Percentiles rank a stretch among this genome's conserved stretches.
Evolutionary conservation across 2,888 invertebrate species (phyloP).

Genomic region (Bursaphelenchus okinawaensis): DNA sequence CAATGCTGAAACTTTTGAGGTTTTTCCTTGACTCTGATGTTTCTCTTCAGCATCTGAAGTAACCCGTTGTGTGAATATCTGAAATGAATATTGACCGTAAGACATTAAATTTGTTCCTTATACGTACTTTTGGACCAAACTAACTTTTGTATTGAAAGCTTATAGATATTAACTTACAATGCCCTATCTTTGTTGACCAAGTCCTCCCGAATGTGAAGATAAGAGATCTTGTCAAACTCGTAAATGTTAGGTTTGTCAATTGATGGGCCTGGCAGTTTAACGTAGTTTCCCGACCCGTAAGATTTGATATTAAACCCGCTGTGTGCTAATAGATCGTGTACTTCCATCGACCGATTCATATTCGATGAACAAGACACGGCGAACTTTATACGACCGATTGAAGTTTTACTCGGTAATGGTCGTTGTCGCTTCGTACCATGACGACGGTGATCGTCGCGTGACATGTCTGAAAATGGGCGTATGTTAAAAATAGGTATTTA

Average conservation of each 20-base stretch:
- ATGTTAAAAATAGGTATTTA: no score
- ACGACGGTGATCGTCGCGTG: not conserved
- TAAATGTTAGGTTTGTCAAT: constrained; percentile 88
- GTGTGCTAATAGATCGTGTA: constrained; percentile 79
- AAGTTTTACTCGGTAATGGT: constrained; percentile 4
- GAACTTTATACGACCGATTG: constrained; percentile 59
- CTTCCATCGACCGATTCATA: constrained; percentile 99
- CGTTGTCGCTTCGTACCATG: not conserved
- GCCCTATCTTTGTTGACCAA: constrained; percentile 35
- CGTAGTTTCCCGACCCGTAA: constrained; percentile 64
- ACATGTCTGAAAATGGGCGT: no score
- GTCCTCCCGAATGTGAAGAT: constrained; percentile 81
- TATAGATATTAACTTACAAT: constrained; percentile 33
- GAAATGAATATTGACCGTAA: constrained; percentile 8
- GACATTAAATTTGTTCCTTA: not conserved
- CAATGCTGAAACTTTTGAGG: constrained; percentile 90
- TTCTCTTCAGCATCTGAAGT: constrained; percentile 93
- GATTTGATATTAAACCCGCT: constrained; percentile 80
- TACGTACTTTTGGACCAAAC: not conserved
- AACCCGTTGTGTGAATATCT: constrained; percentile 92
- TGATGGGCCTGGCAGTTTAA: constrained; percentile 89
- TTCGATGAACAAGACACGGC: constrained; percentile 98
- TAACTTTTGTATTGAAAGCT: no score
- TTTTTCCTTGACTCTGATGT: constrained; percentile 82
- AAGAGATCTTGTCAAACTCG: constrained; percentile 72